Conservation (phyloP, 92 coral and sea anemone species). For the Montipora capitata region DNA sequence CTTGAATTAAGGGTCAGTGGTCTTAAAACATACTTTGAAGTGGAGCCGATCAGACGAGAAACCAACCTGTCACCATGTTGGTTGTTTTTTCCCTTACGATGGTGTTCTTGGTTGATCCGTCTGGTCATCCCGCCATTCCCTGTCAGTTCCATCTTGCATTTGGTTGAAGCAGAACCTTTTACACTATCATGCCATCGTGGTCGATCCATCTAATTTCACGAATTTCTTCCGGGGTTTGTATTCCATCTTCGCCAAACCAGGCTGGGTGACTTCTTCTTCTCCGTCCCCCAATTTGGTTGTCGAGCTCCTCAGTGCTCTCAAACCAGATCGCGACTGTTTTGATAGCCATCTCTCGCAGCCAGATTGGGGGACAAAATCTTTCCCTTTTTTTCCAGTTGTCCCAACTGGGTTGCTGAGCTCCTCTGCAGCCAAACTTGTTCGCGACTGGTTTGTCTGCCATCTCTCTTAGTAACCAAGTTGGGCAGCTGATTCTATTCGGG, state of each 20-base stretch:
- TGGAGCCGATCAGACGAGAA: background rate
- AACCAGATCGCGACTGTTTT: slow-evolving; percentile 25
- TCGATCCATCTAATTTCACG: background rate
- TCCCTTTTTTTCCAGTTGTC: slow-evolving; percentile 20
- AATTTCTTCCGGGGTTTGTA: background rate
- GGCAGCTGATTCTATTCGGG: slow-evolving; percentile 1
- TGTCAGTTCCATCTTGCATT: too few species aligned
- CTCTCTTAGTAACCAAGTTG: slow-evolving; percentile 48
- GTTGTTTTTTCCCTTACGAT: too few species aligned
- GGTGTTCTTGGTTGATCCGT: too few species aligned
- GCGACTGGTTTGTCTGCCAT: slow-evolving; percentile 35
- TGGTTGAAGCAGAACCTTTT: too few species aligned
- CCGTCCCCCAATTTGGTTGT: slow-evolving; percentile 12
- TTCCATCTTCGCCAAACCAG: background rate
- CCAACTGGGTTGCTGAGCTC: slow-evolving; percentile 22
- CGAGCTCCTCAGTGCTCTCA: slow-evolving; percentile 14
- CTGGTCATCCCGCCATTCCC: too few species aligned
- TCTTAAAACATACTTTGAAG: background rate
- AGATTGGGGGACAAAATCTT: slow-evolving; percentile 18
- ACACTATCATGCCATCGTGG: background rate
- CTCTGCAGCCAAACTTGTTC: slow-evolving; percentile 18
- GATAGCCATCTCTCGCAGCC: slow-evolving; percentile 20
- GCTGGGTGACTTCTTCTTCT: background rate
- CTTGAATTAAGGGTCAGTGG: slow-evolving; percentile 1
- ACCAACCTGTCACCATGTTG: too few species aligned